These are phyloP conservation scores for Sycophila sp. DNA, from an alignment of 1,140 invertebrate genomes.

Conservation along the genomic window DNA sequence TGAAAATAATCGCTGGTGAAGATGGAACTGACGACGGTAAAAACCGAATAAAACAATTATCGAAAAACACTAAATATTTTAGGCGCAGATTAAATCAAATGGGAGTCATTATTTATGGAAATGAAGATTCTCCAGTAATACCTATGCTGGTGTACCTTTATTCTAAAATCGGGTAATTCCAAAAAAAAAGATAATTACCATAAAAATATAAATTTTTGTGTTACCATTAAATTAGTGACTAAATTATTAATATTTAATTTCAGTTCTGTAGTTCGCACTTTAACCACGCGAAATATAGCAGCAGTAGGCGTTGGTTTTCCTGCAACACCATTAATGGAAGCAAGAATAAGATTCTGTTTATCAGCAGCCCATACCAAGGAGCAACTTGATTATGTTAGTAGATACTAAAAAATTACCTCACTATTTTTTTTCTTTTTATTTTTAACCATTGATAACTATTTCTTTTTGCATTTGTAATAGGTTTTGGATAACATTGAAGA, in stretches of 20 bases:
- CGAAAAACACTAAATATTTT: conserved; percentile 89
- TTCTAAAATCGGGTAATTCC: conserved; percentile 87
- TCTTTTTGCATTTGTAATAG: conserved; percentile 53
- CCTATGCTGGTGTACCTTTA: conserved; percentile 95
- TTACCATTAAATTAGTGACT: not conserved
- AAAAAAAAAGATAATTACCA: conserved; percentile 1
- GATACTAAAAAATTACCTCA: not conserved
- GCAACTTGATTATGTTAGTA: conserved; percentile 87
- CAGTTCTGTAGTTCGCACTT: conserved; percentile 85
- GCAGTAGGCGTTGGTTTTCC: conserved; percentile 98
- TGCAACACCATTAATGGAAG: conserved; percentile 95
- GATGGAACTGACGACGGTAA: conserved; percentile 82
- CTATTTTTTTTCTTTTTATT: conserved; percentile 1
- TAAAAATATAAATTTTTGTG: not conserved
- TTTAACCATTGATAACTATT: not conserved
- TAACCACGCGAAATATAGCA: conserved; percentile 86
- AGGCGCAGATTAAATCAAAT: conserved; percentile 85
- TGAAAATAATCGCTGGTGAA: conserved; percentile 89
- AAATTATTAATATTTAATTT: conserved; percentile 38
- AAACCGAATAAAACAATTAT: conserved; percentile 79
- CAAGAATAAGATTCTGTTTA: conserved; percentile 94
- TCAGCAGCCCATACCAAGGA: conserved; percentile 96
- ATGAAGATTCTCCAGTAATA: conserved; percentile 96
- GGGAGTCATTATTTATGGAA: conserved; percentile 96
- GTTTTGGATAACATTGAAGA: conserved; percentile 77